These are phyloP conservation scores for Stenotaenia linearis DNA, from an alignment of 2,888 invertebrate species.

Conservation along the genomic window DNA sequence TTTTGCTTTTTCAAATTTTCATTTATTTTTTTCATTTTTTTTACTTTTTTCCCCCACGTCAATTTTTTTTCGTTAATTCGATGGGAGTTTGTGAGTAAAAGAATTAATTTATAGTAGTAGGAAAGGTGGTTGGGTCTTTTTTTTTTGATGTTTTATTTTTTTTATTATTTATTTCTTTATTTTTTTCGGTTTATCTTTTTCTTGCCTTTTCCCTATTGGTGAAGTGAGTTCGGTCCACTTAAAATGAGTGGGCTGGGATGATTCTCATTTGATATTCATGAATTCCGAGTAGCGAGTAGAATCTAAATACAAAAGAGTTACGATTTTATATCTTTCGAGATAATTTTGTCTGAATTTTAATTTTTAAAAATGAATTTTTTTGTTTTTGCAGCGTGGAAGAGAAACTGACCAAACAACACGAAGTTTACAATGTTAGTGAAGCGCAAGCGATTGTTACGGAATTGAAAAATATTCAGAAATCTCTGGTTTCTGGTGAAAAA, in stretches of 20 bases:
- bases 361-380: background rate
- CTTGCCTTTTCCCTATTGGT: background rate
- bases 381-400: conserved; percentile 68
- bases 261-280: conserved; percentile 17
- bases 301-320: conserved; percentile 11
- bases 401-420: conserved; percentile 75
- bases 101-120: background rate
- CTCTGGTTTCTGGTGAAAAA: conserved; percentile 82
- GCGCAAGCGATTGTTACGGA: conserved; percentile 95
- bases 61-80: background rate
- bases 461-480: conserved; percentile 85
- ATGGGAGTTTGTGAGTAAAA: background rate
- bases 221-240: conserved; percentile 24
- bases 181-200: background rate
- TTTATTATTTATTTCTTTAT: background rate
- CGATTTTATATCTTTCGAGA: background rate
- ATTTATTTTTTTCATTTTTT: background rate
- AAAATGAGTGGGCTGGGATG: conserved; percentile 3
- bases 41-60: background rate
- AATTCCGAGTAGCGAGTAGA: conserved; percentile 13
- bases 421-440: conserved; percentile 86
- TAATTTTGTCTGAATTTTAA: background rate
- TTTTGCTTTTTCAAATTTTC: background rate
- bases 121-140: background rate
- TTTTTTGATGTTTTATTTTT: background rate